These are phyloP conservation scores for Malacoctenus gilli DNA, from an alignment of 2,797 vertebrate genomes.

Conservation along the genomic window DNA sequence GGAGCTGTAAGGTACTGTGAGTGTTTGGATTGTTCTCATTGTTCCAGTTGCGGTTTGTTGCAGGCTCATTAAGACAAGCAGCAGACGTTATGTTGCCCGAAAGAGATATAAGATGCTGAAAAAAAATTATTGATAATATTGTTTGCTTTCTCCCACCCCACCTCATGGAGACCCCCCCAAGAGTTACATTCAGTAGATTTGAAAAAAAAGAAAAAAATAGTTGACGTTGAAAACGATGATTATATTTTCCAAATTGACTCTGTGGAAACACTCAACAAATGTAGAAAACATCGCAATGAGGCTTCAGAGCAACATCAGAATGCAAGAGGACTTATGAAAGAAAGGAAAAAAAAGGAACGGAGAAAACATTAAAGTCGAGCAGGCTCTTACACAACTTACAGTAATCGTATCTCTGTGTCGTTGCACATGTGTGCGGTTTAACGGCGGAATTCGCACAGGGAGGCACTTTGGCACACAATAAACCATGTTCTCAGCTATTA, in stretches of 20 bases:
- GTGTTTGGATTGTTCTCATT: slow-evolving; percentile 23
- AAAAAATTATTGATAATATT: slow-evolving; percentile 48
- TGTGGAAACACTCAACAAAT: slow-evolving; percentile 30
- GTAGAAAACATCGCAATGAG: slow-evolving; percentile 30
- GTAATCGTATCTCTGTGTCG: slow-evolving; percentile 9
- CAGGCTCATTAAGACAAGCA: slow-evolving; percentile 42
- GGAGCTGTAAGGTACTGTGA: slow-evolving; percentile 12
- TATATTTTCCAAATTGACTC: slow-evolving; percentile 25
- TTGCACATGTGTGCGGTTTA: slow-evolving; percentile 25
- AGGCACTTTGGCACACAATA: slow-evolving; percentile 42
- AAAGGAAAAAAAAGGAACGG: slow-evolving; percentile 30
- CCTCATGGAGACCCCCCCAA: slow-evolving; percentile 40
- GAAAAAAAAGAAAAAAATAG: slow-evolving; percentile 38
- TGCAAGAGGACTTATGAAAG: slow-evolving; percentile 23
- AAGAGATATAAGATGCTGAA: slow-evolving; percentile 38
- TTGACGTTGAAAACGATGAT: slow-evolving; percentile 38
- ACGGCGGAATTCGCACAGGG: slow-evolving; percentile 21
- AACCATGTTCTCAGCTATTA: slow-evolving; percentile 60
- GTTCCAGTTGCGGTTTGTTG: slow-evolving; percentile 10
- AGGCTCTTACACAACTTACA: slow-evolving; percentile 17
- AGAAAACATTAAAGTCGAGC: slow-evolving; percentile 23
- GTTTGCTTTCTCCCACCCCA: slow-evolving; percentile 46
- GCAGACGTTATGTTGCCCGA: slow-evolving; percentile 50
- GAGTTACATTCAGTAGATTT: slow-evolving; percentile 58
- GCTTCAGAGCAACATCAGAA: slow-evolving; percentile 43